Evolutionary conservation across 37 sponge, comb jelly and placozoan genomes (phyloP).

Genomic region (Halisarca cf. caerulea): DNA sequence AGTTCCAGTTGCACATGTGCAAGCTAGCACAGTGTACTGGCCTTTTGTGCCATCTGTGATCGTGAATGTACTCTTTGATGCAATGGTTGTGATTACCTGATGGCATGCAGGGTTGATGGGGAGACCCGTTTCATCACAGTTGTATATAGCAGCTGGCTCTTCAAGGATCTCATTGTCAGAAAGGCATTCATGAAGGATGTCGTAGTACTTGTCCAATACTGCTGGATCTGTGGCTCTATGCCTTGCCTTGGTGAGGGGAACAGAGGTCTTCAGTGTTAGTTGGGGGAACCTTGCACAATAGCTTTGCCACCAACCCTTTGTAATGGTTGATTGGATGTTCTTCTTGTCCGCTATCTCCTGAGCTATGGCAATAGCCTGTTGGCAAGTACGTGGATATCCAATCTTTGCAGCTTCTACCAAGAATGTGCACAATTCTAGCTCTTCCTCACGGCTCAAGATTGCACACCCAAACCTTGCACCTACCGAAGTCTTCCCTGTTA

Average conservation of each 20-base stretch:
- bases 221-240: constrained; percentile 36
- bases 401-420: constrained; percentile 1
- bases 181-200: constrained; percentile 40
- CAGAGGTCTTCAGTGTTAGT: constrained; percentile 25
- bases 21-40: constrained; percentile 39
- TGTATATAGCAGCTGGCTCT: constrained; percentile 43
- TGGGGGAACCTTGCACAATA: constrained; percentile 42
- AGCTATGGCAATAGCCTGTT: constrained; percentile 19
- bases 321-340: constrained; percentile 1
- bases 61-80: constrained; percentile 17
- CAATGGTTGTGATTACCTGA: neutral
- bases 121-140: constrained; percentile 56
- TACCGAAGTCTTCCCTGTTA: constrained; percentile 9
- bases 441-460: constrained; percentile 1
- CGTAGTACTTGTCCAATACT: constrained; percentile 37
- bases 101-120: constrained; percentile 34
- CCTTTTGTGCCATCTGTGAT: constrained; percentile 10
- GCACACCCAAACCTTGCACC: constrained; percentile 2
- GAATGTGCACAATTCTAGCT: neutral
- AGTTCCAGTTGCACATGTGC: constrained; percentile 34
- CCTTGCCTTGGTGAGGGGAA: constrained; percentile 43
- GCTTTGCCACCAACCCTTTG: constrained; percentile 43
- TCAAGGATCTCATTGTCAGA: constrained; percentile 40
- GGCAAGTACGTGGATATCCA: constrained; percentile 19
- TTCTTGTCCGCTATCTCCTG: constrained; percentile 26